Conservation (phyloP, 2,113 vertebrate species). For the Xyrauchen texanus region DNA sequence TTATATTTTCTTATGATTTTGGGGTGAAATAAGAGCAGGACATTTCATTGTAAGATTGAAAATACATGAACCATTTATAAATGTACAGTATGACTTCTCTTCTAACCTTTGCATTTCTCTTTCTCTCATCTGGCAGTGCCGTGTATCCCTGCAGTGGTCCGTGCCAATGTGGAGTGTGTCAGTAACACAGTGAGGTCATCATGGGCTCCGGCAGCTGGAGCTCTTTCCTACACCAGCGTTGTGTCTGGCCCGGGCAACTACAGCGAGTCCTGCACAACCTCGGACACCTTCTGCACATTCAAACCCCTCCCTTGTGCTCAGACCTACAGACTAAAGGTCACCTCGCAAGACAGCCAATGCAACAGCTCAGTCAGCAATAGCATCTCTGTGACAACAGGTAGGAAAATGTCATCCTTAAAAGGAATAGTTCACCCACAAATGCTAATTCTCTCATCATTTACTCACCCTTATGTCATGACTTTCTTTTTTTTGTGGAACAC, state of each 20-base stretch:
- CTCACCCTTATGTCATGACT: no score
- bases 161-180: slow-evolving; percentile 58
- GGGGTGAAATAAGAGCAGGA: no score
- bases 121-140: slow-evolving; percentile 61
- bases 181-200: slow-evolving; percentile 64
- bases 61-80: no score
- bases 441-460: no score
- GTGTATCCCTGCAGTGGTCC: slow-evolving; percentile 64
- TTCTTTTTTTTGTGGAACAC: no score
- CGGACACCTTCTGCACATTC: slow-evolving; percentile 58
- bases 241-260: slow-evolving; percentile 48
- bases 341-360: slow-evolving; percentile 60
- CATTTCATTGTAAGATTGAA: no score
- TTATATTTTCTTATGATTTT: no score
- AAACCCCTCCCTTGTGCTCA: slow-evolving; percentile 66
- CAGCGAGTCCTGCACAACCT: slow-evolving; percentile 48
- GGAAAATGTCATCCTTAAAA: background rate
- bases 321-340: slow-evolving; percentile 62
- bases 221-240: slow-evolving; percentile 59
- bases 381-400: slow-evolving; percentile 64
- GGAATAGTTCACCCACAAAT: no score
- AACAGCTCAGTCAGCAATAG: slow-evolving; percentile 61
- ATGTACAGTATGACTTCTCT: no score
- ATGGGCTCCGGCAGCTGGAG: slow-evolving; percentile 64
- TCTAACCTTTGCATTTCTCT: no score